Conservation (phyloP, 2,797 vertebrate species). For the Geotrypetes seraphini region DNA sequence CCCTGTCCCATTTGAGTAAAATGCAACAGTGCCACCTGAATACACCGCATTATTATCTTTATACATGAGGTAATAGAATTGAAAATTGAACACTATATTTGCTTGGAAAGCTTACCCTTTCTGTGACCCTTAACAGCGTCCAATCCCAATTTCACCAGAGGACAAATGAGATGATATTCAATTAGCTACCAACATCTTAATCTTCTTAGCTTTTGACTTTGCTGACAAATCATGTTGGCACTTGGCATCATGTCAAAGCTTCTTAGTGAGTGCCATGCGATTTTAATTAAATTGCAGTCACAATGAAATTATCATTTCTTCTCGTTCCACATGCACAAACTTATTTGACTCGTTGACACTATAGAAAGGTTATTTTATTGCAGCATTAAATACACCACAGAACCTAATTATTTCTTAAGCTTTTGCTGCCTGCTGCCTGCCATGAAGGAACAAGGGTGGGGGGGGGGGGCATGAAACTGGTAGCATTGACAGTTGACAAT, state of each 20-base stretch:
- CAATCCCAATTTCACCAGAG: constrained; percentile 9
- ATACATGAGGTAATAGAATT: constrained; percentile 4
- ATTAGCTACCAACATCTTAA: constrained; percentile 34
- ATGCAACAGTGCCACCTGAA: no score
- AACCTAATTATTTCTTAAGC: constrained; percentile 11
- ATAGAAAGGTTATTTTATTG: constrained; percentile 6
- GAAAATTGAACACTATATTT: constrained; percentile 5
- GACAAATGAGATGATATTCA: constrained; percentile 26
- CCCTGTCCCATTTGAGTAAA: no score
- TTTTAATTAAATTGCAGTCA: constrained; percentile 25
- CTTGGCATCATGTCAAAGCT: constrained; percentile 25
- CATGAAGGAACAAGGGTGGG: neutral
- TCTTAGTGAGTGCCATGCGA: constrained; percentile 12
- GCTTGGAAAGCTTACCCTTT: neutral
- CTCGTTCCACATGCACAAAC: no score
- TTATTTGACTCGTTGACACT: constrained; percentile 6
- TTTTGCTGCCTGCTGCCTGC: neutral
- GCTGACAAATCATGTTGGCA: constrained; percentile 29
- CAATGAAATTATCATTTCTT: constrained; percentile 17
- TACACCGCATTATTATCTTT: no score
- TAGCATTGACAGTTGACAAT: no score
- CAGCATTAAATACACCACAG: constrained; percentile 7
- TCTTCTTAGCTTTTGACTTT: constrained; percentile 27
- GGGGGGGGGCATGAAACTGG: no score
- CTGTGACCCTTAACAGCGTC: constrained; percentile 1